Evolutionary conservation across 2,797 vertebrate species (phyloP), one percentile per base, ranked within the genome.

Genomic region (Melanotaenia boesemani): DNA sequence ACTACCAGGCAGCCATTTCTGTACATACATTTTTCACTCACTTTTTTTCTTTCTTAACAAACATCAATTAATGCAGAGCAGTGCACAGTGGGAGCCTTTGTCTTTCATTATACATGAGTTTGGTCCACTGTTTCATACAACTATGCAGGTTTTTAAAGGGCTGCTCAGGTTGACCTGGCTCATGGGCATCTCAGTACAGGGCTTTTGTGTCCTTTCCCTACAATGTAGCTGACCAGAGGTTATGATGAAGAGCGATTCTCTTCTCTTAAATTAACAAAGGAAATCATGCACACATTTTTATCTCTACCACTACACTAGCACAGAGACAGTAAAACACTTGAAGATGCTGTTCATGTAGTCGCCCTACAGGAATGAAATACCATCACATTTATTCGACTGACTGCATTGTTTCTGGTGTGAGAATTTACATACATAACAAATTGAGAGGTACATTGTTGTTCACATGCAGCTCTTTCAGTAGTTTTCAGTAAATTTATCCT

Each of bases 61-160:
- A 89, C 90, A 89, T 90, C 88, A 93, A 92, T 94, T 93, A 95
- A 93, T 94, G 89, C 84, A 86, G 86, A 84, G 67, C 81, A 84
- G 73, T 83, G 83, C 22, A 12, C 67, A 10, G 85, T 56, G 46
- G 72, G 69, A 81, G 84, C 84, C 89, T 89, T 89, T 86, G 88
- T 83, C 88, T 92, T 94, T 90, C 91, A 93, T 93, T 91, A 93
- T 94, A 86, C 82, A 93, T 93, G 86, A 90, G 84, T 76, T 79
- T 80, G 6, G 69, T 87, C 81, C 85, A 77, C 81, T 37, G 60
- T 77, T 85, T 82, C 63, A 60, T 81, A 82, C 84, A 86, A 82
- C 84, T 83, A 78, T 62, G 63, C 76, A 74, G 79, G 80, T 82
- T 82, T 90, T 87, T 84, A 82, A 76, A 70, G 79, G 85, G 88